Evolutionary conservation across 2,113 vertebrate species (phyloP).

Genomic region (Alethe castanea): DNA sequence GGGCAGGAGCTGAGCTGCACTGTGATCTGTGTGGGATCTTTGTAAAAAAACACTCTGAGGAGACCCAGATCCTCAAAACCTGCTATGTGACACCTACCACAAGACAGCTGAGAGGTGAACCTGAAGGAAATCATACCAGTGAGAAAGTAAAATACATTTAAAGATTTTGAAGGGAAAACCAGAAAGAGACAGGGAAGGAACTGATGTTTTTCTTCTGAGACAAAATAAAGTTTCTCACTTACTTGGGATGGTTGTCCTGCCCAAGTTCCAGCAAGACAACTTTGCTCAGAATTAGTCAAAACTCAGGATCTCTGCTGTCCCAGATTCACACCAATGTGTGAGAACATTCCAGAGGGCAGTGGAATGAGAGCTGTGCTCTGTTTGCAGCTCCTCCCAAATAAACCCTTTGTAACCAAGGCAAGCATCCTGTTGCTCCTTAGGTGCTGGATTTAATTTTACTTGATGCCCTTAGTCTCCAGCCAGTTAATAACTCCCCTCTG

Average conservation of each 20-base stretch:
- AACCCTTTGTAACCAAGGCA: not conserved
- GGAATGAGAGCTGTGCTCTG: not conserved
- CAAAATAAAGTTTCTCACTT: not conserved
- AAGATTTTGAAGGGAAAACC: not conserved
- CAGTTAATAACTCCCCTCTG: not conserved
- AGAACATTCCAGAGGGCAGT: not conserved
- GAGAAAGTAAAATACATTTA: not conserved
- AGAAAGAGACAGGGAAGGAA: not conserved
- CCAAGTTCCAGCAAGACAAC: not conserved
- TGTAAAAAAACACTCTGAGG: not conserved
- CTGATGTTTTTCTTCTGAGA: rapidly evolving
- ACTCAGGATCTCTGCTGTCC: not conserved
- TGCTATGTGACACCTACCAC: not conserved
- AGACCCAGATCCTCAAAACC: not conserved
- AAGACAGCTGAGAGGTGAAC: not conserved
- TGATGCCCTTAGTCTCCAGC: not conserved
- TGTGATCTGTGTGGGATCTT: rapidly evolving
- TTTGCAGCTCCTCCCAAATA: not conserved
- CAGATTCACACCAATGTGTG: not conserved
- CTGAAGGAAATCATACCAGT: not conserved
- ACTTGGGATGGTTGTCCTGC: not conserved
- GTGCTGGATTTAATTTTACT: not conserved
- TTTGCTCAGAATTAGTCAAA: not conserved
- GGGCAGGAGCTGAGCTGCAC: not conserved
- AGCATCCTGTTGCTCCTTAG: not conserved